These are phyloP conservation scores for Frankliniella intonsa DNA, from an alignment of 2,888 invertebrate genomes.

Conservation along the genomic window DNA sequence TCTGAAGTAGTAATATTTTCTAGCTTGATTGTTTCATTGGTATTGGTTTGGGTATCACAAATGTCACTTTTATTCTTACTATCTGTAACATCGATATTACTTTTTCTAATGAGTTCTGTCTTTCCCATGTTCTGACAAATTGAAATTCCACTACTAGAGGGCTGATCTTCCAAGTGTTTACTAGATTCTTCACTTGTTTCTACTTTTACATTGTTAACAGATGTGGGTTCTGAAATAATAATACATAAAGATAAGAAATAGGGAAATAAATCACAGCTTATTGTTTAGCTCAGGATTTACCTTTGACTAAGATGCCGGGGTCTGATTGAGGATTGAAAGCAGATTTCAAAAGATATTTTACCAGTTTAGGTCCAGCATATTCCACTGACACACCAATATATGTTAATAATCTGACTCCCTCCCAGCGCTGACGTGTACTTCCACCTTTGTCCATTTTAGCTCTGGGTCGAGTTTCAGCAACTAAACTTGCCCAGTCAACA, in stretches of 20 bases:
- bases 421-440: slow-evolving; percentile 72
- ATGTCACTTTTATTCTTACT: not conserved
- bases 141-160: slow-evolving; percentile 6
- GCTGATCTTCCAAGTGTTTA: too few species aligned
- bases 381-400: slow-evolving; percentile 75
- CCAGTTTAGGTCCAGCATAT: slow-evolving; percentile 67
- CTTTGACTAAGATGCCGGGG: slow-evolving; percentile 40
- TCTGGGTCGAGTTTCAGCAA: slow-evolving; percentile 67
- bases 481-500: slow-evolving; percentile 91
- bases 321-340: slow-evolving; percentile 45
- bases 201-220: not conserved
- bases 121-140: slow-evolving; percentile 33
- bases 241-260: not conserved
- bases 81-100: not conserved
- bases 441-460: slow-evolving; percentile 46
- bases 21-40: not conserved
- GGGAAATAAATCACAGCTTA: slow-evolving; percentile 29
- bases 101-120: slow-evolving; percentile 34
- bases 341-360: not conserved
- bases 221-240: slow-evolving; percentile 14
- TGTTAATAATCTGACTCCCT: slow-evolving; percentile 70
- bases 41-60: not conserved
- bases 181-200: not conserved
- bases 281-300: slow-evolving; percentile 35
- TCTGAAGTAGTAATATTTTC: not conserved